Evolutionary conservation across 1,140 invertebrate species (phyloP), one percentile per base, ranked within the genome.

Genomic region (Venustaconcha ellipsiformis): DNA sequence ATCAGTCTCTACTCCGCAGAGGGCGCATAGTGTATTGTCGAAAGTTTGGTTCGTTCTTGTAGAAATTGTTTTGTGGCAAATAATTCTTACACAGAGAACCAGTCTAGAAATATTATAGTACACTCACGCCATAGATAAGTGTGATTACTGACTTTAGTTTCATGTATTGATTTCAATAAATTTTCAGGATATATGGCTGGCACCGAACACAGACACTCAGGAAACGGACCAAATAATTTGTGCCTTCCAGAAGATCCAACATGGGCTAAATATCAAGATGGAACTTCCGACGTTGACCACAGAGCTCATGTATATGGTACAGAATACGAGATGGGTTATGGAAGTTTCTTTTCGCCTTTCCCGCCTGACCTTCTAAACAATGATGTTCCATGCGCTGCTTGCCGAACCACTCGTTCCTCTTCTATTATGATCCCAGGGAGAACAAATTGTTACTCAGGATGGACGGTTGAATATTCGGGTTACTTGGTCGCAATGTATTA

Each of bases 361-460:
- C n/a, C 59, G 17, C 55, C n/a, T 11, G n/a, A 20, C 11, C 12
- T 72, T 5, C 14, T 14, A 15, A 55, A 64, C 62, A 26, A 73
- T 59, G 66, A 78, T 70, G 67, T 70, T 11, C 65, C 57, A 65
- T 82, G 81, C 67, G 75, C 76, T 3, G 78, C 80, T 15, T 82
- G 81, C 59, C 56, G 66, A n/a, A 62, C 56, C 48, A 63, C 59
- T 15, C 60, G 81, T 14, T 12, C 64, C 20, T 72, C 70, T 13
- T 57, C 14, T 20, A 17, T 72, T 15, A 79, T 79, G 78, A 79
- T 76, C 23, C 74, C 78, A 23, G 78, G 74, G 11, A 67, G 74
- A 17, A 76, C 68, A 48, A 57, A 58, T 14, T 79, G 78, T 63
- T 64, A 63, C 55, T 55, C 11, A 17, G 78, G 78, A 13, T 79